These are phyloP conservation scores for Selene dorsalis DNA, from an alignment of 2,797 vertebrate genomes.

Conservation along the genomic window DNA sequence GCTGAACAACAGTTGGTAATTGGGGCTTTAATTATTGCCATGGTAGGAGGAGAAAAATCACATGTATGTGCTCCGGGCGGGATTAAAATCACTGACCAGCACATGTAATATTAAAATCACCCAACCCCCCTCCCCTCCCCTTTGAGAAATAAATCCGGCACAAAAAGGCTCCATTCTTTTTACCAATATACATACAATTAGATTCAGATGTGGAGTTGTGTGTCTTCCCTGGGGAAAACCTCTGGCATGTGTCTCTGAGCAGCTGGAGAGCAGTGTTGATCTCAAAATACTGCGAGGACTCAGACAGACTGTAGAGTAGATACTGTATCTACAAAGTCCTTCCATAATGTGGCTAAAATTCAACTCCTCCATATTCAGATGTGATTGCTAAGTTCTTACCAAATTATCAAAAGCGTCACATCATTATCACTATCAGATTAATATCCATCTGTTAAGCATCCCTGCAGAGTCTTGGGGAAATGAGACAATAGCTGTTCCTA, in stretches of 20 bases:
- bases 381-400: neutral
- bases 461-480: constrained; percentile 23
- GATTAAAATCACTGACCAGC: constrained; percentile 61
- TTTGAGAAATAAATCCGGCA: constrained; percentile 37
- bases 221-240: constrained; percentile 24
- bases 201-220: constrained; percentile 39
- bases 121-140: constrained; percentile 25
- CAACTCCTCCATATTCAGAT: neutral
- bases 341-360: neutral
- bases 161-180: constrained; percentile 12
- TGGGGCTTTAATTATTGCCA: constrained; percentile 45
- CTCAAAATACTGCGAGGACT: neutral
- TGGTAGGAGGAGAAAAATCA: constrained; percentile 18
- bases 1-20: constrained; percentile 27
- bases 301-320: neutral
- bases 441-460: constrained; percentile 31
- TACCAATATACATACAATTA: constrained; percentile 41
- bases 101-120: constrained; percentile 54
- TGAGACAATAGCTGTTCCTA: constrained; percentile 13
- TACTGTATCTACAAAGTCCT: neutral
- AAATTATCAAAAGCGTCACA: neutral
- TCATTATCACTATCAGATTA: constrained; percentile 27
- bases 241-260: constrained; percentile 26
- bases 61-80: neutral
- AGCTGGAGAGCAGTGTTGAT: constrained; percentile 25